Base-by-base conservation (phyloP, 2,797 vertebrate genomes). In the Cirrhinus molitorella region DNA sequence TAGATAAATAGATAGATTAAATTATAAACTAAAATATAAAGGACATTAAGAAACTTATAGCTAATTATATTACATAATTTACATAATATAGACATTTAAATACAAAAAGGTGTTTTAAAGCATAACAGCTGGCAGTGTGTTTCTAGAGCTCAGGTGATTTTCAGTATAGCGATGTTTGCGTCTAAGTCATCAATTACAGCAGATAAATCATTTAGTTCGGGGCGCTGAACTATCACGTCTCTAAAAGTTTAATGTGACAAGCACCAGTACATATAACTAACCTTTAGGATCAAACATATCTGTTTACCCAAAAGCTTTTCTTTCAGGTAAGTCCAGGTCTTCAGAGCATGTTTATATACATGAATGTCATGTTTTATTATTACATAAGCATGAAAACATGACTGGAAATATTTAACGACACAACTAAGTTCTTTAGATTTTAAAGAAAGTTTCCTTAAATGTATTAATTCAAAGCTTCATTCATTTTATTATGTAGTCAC, bases 241-340 rank as follows among this genome's bases (percentile, higher is more conserved):
- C 65, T 89, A 43, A 87, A 89, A 87, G 73, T 85, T 89, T 89
- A 87, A 89, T 89, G 86, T 81, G 88, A 89, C 88, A 87, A 83
- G 86, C 49, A 49, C 66, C 43, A 53, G 86, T 66, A 87, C 83
- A 87, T 86, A 87, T 89, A 87, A 89, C 83, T 86, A 89, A 87
- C 84, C 86, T 85, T 87, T 37, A 84, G 81, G 49, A 71, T 73
- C 82, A 78, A 83, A 78, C 82, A 78, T 78, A 87, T 86, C 85
- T 63, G 61, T 72, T 77, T 81, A 79, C 76, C 28, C 51, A 59
- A 67, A 83, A 45, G 70, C 59, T 73, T 45, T 23, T 43, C 63
- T 76, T 68, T 76, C 51, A 75, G 34, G 55, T 13, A 55, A n/a
- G 9, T 82, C n/a, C 71, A 21, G 12, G 61, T 40, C 17, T 21